A percentile compares a stretch with the other conserved stretches of the same genome.
Evolutionary conservation across 2,888 invertebrate genomes (phyloP).

Genomic region (Lithophane leautieri): DNA sequence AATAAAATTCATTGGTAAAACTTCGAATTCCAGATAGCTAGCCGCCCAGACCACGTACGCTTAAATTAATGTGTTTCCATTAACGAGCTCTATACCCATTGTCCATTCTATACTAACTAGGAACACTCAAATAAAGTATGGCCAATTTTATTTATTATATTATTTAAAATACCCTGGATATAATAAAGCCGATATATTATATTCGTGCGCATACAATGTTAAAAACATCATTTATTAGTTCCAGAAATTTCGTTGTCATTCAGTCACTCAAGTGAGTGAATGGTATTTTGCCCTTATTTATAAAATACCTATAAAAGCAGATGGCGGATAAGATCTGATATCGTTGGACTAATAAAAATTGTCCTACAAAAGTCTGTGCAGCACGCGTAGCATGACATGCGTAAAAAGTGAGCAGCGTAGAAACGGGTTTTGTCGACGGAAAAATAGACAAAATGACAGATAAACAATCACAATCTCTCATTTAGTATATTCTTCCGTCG

Average conservation of each 20-base stretch:
- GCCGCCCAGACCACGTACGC: slow-evolving; percentile 15
- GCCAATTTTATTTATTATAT: neutral
- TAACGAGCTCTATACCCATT: slow-evolving; percentile 15
- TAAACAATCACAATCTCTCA: too few relatives aligned
- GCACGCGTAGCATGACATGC: too few relatives aligned
- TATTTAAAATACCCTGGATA: neutral
- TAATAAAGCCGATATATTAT: neutral
- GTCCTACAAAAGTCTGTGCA: too few relatives aligned
- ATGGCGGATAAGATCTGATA: too few relatives aligned
- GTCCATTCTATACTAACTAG: neutral
- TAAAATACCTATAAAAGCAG: neutral
- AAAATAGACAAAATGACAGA: too few relatives aligned
- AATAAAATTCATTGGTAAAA: slow-evolving; percentile 10
- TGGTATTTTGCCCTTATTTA: neutral
- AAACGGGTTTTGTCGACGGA: too few relatives aligned
- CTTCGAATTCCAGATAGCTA: neutral
- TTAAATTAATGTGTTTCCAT: slow-evolving; percentile 31
- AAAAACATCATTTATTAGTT: neutral
- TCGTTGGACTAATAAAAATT: neutral
- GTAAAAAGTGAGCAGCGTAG: too few relatives aligned
- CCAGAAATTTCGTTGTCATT: neutral
- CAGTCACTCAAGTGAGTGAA: neutral
- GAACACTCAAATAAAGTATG: neutral
- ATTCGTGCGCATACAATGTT: neutral
- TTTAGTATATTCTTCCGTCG: too few relatives aligned